These are phyloP conservation scores for Eospalax fontanierii DNA, from an alignment of 2,797 vertebrate genomes.

Conservation along the genomic window DNA sequence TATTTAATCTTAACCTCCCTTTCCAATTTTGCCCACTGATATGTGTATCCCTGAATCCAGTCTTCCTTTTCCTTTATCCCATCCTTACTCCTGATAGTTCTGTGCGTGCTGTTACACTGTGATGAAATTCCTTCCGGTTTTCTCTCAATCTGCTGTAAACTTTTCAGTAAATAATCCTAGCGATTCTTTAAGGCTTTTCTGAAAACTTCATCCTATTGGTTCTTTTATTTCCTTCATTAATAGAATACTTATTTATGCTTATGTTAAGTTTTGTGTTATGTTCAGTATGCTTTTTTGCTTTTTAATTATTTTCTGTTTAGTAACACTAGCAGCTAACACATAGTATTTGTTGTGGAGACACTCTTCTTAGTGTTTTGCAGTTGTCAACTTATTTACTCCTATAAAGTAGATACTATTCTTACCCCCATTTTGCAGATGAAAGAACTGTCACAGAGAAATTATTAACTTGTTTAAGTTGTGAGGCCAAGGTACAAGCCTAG, in stretches of 20 bases:
- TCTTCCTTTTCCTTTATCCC: no score
- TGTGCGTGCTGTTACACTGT: no score
- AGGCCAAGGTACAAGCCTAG: not conserved
- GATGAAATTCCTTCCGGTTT: no score
- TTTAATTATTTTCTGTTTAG: slow-evolving; percentile 56
- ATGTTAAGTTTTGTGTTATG: not conserved
- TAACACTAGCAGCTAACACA: not conserved
- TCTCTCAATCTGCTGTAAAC: no score
- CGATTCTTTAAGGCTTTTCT: slow-evolving; percentile 15
- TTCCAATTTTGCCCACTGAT: no score
- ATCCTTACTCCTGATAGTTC: no score
- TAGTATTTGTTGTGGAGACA: not conserved
- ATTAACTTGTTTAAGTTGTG: slow-evolving; percentile 2
- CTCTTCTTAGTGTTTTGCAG: slow-evolving; percentile 19
- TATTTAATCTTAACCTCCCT: no score
- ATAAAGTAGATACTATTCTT: not conserved
- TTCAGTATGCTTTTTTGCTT: slow-evolving; percentile 41
- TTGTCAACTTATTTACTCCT: not conserved
- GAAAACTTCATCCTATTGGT: not conserved
- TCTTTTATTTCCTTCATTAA: slow-evolving; percentile 11
- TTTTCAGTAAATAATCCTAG: not conserved
- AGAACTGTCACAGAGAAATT: slow-evolving; percentile 29
- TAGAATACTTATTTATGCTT: slow-evolving; percentile 7
- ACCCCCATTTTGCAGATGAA: slow-evolving; percentile 6
- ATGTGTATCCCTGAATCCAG: no score